Base-by-base conservation (phyloP, 2,888 invertebrate genomes). In the Drosophila barbarae region DNA sequence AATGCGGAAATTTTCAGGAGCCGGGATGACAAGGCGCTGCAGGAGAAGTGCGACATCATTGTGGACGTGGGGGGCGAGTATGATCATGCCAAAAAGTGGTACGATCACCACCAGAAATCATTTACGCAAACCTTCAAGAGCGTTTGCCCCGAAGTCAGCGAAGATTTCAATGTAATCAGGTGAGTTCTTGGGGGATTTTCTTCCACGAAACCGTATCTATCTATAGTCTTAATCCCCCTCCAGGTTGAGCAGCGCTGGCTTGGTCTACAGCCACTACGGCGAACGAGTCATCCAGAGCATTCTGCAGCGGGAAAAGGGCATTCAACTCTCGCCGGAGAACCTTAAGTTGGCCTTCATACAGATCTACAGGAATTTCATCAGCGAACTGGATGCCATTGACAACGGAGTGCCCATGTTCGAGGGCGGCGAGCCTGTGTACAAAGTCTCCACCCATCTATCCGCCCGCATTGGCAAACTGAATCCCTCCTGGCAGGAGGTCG, bases 371-470 rank as follows among this genome's bases (percentile, higher is more conserved):
- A 92, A 92, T 61, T 95, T 99, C 57, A 93, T 99, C 13, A 94
- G 95, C 90, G 98, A 98, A 91, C 92, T 99, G 65, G 99, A 99
- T 90, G 99, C 95, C 1, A 95, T 98, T 57, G 99, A 99, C 88
- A 99, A 99, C 90, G 99, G 99, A n/a, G 92, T 98, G 0, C 93
- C 94, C 0, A 94, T 95, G 91, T 93, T 92, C 69, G 92, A 93
- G 41, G 94, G 92, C 2, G 94, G 92, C 5, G 93, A 94, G 83
- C 93, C 94, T 0, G 90, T 90, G 32, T 98, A 97, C 87, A 91
- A 91, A 69, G 95, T 98, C n/a, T 91, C 92, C 2, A 96, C 98
- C 0, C 92, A 94, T 87, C 85, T 98, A 10, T 94, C 95, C 84
- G 89, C 92, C 0, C 91, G 98, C 74, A 94, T 99, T 1, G 91